These are phyloP conservation scores for Amphiprion clarkii DNA, from an alignment of 2,797 vertebrate genomes.

Conservation along the genomic window DNA sequence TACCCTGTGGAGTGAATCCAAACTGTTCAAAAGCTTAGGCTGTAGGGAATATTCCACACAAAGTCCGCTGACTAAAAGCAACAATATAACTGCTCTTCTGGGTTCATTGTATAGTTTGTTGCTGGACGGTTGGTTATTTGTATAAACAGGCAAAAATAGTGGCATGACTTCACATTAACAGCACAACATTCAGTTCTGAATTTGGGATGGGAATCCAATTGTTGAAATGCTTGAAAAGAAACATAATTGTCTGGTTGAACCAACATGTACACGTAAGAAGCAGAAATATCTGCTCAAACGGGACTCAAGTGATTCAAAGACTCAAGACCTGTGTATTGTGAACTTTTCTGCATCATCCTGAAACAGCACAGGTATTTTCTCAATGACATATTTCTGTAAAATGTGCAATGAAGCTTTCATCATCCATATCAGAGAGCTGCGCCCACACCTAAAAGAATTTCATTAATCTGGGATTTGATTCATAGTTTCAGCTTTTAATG, in stretches of 20 bases:
- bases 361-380: not conserved
- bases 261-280: not conserved
- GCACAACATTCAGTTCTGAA: not conserved
- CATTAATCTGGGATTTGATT: not conserved
- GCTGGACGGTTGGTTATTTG: not conserved
- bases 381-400: not conserved
- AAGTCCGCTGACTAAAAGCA: conserved; percentile 3
- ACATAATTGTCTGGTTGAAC: not conserved
- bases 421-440: conserved; percentile 10
- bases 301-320: not conserved
- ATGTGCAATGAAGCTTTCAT: not conserved
- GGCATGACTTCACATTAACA: too few relatives aligned
- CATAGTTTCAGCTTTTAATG: not conserved
- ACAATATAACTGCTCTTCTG: not conserved
- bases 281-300: not conserved
- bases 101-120: not conserved
- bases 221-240: not conserved
- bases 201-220: not conserved
- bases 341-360: not conserved
- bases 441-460: not conserved
- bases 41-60: conserved; percentile 9
- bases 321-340: not conserved
- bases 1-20: conserved; percentile 28
- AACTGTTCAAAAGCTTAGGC: conserved; percentile 18
- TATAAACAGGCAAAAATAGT: not conserved